Percentiles rank a stretch among this genome's conserved stretches.
These are phyloP conservation scores for Cavia aperea DNA, from an alignment of 2,113 vertebrate species.

Conservation along the genomic window DNA sequence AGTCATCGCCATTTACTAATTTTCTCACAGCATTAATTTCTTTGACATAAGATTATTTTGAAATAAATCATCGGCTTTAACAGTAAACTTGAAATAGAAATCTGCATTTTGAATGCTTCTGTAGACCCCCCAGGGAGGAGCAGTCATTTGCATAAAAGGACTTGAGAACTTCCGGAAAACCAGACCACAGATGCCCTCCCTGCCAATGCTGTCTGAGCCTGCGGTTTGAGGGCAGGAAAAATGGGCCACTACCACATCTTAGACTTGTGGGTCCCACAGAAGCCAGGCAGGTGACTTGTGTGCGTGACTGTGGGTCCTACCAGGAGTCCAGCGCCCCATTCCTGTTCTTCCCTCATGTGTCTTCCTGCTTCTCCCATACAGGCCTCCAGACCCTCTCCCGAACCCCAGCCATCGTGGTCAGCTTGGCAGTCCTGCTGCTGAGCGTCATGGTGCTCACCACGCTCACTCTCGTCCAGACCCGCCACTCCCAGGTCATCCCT, in stretches of 20 bases:
- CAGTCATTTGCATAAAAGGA: background rate
- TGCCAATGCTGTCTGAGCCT: background rate
- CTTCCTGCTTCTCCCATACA: slow-evolving; percentile 43
- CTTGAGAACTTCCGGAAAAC: background rate
- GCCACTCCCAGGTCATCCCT: slow-evolving; percentile 75
- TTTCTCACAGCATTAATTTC: background rate
- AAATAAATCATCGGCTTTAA: slow-evolving; percentile 6
- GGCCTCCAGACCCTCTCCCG: slow-evolving; percentile 76
- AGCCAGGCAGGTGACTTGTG: background rate
- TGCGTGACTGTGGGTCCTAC: too few relatives aligned
- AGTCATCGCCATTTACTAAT: background rate
- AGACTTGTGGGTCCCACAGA: background rate
- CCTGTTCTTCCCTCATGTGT: background rate
- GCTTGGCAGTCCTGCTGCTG: slow-evolving; percentile 80
- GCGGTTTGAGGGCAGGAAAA: background rate
- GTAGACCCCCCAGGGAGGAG: background rate
- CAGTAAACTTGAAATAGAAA: background rate
- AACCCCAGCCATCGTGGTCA: slow-evolving; percentile 73
- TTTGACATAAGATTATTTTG: slow-evolving; percentile 11
- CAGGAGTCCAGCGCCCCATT: background rate
- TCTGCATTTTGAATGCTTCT: background rate
- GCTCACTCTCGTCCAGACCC: slow-evolving; percentile 85
- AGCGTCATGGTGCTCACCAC: slow-evolving; percentile 85
- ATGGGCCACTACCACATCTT: background rate
- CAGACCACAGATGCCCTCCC: background rate